phyloP scores from a whole-genome alignment of 2,113 vertebrate genomes.

The Phalacrocorax carbo region DNA sequence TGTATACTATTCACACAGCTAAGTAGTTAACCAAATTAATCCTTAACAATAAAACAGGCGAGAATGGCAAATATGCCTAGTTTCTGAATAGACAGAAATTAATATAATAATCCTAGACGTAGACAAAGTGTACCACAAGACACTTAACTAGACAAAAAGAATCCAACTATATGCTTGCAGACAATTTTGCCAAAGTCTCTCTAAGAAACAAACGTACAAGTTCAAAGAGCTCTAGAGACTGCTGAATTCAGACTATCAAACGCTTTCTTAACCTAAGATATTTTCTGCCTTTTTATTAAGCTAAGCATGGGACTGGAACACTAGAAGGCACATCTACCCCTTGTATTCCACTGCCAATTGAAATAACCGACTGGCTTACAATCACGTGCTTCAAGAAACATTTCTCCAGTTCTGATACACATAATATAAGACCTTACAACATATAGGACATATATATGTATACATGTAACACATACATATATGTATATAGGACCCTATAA shows the following conservation, averaged over 20 bases:
- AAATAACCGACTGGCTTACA: background rate
- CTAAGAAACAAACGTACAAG: background rate
- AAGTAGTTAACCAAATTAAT: background rate
- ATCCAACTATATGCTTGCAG: background rate
- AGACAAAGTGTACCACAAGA: background rate
- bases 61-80: background rate
- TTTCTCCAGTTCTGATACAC: rapidly evolving
- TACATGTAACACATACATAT: rapidly evolving
- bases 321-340: background rate
- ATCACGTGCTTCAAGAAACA: background rate
- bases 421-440: rapidly evolving
- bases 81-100: background rate
- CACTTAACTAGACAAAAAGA: background rate
- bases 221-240: background rate
- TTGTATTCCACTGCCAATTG: rapidly evolving
- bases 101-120: rapidly evolving
- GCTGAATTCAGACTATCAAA: background rate
- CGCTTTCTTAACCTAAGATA: background rate
- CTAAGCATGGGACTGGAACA: background rate
- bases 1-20: background rate
- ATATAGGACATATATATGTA: rapidly evolving
- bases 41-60: background rate
- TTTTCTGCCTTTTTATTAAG: background rate
- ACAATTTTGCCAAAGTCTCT: background rate
- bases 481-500: rapidly evolving